These are phyloP conservation scores for Jaculus jaculus DNA, from an alignment of 2,113 vertebrate genomes.

Conservation along the genomic window DNA sequence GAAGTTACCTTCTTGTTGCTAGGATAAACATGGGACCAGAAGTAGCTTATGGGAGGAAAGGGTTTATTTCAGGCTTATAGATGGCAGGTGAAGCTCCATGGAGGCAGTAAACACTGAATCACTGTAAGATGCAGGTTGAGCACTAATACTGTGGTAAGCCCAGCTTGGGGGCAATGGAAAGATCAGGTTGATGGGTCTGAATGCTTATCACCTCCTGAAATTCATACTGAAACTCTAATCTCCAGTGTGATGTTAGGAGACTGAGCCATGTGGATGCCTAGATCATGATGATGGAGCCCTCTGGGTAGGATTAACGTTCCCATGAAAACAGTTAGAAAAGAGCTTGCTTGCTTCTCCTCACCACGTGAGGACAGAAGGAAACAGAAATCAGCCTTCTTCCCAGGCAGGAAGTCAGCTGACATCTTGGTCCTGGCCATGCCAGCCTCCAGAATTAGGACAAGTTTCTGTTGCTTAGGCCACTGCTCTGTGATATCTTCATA, in stretches of 20 bases:
- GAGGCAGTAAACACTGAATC: too few relatives aligned
- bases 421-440: neutral
- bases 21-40: too few relatives aligned
- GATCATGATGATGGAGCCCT: neutral
- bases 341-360: neutral
- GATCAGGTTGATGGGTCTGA: neutral
- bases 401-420: neutral
- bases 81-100: too few relatives aligned
- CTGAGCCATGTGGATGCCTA: neutral
- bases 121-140: neutral
- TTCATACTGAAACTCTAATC: neutral
- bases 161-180: neutral
- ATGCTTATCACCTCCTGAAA: neutral
- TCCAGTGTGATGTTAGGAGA: neutral
- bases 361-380: neutral
- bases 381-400: neutral
- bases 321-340: neutral
- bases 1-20: too few relatives aligned
- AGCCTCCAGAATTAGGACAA: neutral
- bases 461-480: neutral
- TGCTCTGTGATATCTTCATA: neutral
- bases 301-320: neutral
- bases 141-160: neutral
- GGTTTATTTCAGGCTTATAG: too few relatives aligned
- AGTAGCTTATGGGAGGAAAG: too few relatives aligned